phyloP scores from a whole-genome alignment of 2,797 vertebrate genomes.

The Percopsis omiscomaycus region DNA sequence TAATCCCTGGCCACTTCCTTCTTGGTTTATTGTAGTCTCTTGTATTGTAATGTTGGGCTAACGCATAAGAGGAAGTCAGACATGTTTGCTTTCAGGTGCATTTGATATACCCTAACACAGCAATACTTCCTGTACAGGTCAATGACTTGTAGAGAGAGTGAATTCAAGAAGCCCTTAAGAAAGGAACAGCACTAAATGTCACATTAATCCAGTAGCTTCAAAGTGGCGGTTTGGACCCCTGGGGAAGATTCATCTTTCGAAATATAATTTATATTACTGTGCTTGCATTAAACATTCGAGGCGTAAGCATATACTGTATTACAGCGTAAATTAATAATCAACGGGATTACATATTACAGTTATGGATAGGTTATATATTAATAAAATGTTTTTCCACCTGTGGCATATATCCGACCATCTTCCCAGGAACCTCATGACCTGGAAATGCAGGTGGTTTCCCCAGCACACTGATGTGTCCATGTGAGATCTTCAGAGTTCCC shows the following conservation, averaged over 20 bases:
- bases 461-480: constrained; percentile 77
- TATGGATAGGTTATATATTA: no score
- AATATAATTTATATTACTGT: no score
- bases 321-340: no score
- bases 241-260: no score
- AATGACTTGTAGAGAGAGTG: constrained; percentile 8
- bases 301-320: no score
- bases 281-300: no score
- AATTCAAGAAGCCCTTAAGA: constrained; percentile 18
- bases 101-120: constrained; percentile 39
- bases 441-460: constrained; percentile 80
- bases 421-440: constrained; percentile 79
- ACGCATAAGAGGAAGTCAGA: constrained; percentile 10
- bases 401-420: constrained; percentile 84
- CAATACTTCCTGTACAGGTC: constrained; percentile 33
- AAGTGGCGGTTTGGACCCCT: no score
- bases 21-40: neutral
- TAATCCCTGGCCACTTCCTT: constrained; percentile 29
- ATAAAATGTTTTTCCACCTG: constrained; percentile 64
- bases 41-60: constrained; percentile 10
- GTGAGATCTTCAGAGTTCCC: constrained; percentile 80
- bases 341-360: no score
- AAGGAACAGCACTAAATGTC: neutral
- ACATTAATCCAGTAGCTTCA: no score
- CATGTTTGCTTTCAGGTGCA: constrained; percentile 26